phyloP scores from a whole-genome alignment of 2,888 invertebrate genomes.

The Apodemia mormo region DNA sequence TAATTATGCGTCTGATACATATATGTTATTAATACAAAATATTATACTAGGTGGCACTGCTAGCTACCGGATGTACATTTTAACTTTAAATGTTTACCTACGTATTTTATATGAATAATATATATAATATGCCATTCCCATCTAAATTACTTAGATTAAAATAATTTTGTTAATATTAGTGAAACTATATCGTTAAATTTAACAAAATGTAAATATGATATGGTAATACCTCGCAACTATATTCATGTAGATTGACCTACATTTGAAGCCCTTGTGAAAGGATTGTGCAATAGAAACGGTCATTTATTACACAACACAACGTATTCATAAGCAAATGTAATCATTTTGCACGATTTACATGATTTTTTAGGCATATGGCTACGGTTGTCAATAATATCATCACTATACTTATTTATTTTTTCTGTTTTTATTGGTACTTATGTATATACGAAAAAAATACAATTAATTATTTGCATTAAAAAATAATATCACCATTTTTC shows the following conservation, averaged over 20 bases:
- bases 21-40: not conserved
- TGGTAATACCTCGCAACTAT: conserved; percentile 56
- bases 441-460: conserved; percentile 19
- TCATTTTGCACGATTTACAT: conserved; percentile 69
- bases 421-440: conserved; percentile 21
- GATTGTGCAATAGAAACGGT: conserved; percentile 82
- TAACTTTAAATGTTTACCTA: not conserved
- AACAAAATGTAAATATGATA: conserved; percentile 26
- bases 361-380: conserved; percentile 49
- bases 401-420: conserved; percentile 45
- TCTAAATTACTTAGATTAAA: not conserved
- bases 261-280: conserved; percentile 81
- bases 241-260: conserved; percentile 79
- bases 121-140: conserved; percentile 5
- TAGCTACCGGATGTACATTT: conserved; percentile 39
- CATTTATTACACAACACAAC: conserved; percentile 78
- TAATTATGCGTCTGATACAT: not conserved
- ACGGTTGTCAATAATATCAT: conserved; percentile 44
- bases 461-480: conserved; percentile 23
- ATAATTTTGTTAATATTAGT: not conserved
- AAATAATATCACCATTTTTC: conserved; percentile 23
- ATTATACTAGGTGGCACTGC: conserved; percentile 41
- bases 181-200: not conserved
- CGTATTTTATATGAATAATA: not conserved
- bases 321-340: conserved; percentile 75